These are phyloP conservation scores for Galerucella calmariensis DNA, from an alignment of 2,888 invertebrate genomes.

Conservation along the genomic window DNA sequence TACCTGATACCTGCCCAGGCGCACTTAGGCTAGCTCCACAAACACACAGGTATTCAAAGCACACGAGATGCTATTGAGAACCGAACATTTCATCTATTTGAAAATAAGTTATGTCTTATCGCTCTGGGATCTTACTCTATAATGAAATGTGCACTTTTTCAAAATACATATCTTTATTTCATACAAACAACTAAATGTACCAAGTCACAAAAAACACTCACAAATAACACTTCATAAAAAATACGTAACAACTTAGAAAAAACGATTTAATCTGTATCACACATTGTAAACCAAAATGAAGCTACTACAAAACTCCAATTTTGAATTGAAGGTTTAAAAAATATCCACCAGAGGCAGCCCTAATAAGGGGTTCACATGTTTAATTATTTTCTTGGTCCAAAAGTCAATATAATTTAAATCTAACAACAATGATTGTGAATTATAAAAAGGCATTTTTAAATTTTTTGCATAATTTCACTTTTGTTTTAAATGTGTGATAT, in stretches of 20 bases:
- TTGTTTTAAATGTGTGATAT: not conserved
- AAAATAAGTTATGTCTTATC: too few species aligned
- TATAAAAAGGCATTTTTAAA: too few species aligned
- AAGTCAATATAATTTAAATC: not conserved
- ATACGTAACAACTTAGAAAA: not conserved
- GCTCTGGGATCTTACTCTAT: not conserved
- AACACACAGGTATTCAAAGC: too few species aligned
- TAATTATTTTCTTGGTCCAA: not conserved
- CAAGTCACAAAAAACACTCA: not conserved
- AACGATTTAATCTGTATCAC: not conserved
- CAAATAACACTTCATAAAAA: not conserved
- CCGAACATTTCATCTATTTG: too few species aligned
- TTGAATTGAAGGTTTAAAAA: not conserved
- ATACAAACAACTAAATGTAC: not conserved
- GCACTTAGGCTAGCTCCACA: too few species aligned
- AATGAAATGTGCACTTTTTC: not conserved
- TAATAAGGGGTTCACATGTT: too few species aligned
- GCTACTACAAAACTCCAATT: not conserved
- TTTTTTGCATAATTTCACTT: not conserved
- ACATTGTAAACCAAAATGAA: not conserved
- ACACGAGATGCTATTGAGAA: too few species aligned
- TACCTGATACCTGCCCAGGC: too few species aligned
- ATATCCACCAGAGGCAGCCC: too few species aligned
- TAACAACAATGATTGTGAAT: not conserved
- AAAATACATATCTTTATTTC: not conserved